Evolutionary conservation across 2,113 vertebrate species (phyloP), one percentile per base, ranked within the genome.

Genomic region (Lagopus muta): DNA sequence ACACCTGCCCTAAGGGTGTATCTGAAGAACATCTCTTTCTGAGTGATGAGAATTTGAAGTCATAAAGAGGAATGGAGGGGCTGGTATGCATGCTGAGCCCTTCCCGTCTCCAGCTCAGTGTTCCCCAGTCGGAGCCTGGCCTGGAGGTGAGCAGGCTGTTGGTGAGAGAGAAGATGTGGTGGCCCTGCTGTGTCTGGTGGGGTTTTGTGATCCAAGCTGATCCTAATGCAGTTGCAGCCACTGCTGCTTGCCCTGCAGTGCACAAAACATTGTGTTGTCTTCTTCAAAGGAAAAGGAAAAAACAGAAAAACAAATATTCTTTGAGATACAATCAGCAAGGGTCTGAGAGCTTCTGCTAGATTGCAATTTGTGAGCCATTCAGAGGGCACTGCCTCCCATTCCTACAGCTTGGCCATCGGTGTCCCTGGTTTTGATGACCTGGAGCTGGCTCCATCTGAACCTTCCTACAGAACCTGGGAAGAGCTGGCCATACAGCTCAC

Each of bases 401-500:
- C 62, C 72, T 42, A 18, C 60, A n/a, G 11, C 45, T 69, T 19
- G n/a, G 34, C 32, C 13, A 14, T 12, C 30, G 60, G 45, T 66
- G 64, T 58, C 71, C 61, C 60, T 13, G 47, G 16, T 20, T 60
- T 32, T 7, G n/a, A 40, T 18, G 70, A 43, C 75, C 62, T n/a
- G 36, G 71, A 69, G 32, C 3, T 12, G 32, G 27, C 32, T 40
- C 65, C 28, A 32, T 21, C 18, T 2, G 15, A 32, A 30, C 30
- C 38, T 12, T 5, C 15, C 32, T 8, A 32, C 14, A 5, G 28
- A 1, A 2, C 40, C 30, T 13, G 57, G 74, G 55, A 40, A 8
- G 11, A 4, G 43, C 3, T 36, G 1, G 4, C 32, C 43, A 0
- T 10, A 4, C 12, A 18, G 54, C 48, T 16, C 16, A 1, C 2